A percentile compares a stretch with the other conserved stretches of the same genome.
Evolutionary conservation across 2,888 invertebrate species (phyloP).

Genomic region (Drosophila quinaria): DNA sequence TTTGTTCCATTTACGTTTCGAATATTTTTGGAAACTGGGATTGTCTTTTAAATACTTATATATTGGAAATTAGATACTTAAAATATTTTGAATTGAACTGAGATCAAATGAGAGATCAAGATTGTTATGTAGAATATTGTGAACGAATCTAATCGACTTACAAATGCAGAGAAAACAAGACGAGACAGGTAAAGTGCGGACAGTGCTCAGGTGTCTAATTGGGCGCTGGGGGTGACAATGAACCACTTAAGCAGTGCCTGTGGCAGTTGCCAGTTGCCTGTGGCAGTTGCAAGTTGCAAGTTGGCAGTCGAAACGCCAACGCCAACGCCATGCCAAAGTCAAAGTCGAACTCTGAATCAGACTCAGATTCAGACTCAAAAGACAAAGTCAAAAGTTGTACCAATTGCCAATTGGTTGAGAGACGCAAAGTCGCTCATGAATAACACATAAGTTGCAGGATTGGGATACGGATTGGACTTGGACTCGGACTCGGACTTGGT

Average conservation of each 20-base stretch:
- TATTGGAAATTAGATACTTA: constrained; percentile 3
- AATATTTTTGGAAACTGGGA: constrained; percentile 42
- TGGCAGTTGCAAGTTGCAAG: constrained; percentile 17
- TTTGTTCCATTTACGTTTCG: constrained; percentile 73
- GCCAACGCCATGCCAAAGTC: constrained; percentile 28
- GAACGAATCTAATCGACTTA: constrained; percentile 45
- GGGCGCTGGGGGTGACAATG: constrained; percentile 81
- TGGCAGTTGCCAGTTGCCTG: constrained; percentile 26
- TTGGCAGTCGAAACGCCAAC: constrained; percentile 51
- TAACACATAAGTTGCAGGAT: constrained; percentile 70
- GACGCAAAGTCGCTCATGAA: constrained; percentile 68
- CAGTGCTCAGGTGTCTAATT: constrained; percentile 75
- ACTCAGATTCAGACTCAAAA: constrained; percentile 20
- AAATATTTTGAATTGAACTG: constrained; percentile 4
- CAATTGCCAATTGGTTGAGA: constrained; percentile 73
- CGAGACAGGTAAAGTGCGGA: constrained; percentile 10
- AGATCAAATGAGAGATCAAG: background rate
- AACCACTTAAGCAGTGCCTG: constrained; percentile 64
- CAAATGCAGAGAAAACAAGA: constrained; percentile 46
- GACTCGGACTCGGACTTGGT: background rate
- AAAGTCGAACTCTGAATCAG: constrained; percentile 30
- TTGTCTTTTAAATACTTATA: constrained; percentile 45
- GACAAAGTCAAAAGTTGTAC: constrained; percentile 35
- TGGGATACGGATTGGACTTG: constrained; percentile 25
- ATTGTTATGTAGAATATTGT: constrained; percentile 1